Evolutionary conservation across 2,113 vertebrate genomes (phyloP), one percentile per base, ranked within the genome.

Genomic region (Odobenus rosmarus): DNA sequence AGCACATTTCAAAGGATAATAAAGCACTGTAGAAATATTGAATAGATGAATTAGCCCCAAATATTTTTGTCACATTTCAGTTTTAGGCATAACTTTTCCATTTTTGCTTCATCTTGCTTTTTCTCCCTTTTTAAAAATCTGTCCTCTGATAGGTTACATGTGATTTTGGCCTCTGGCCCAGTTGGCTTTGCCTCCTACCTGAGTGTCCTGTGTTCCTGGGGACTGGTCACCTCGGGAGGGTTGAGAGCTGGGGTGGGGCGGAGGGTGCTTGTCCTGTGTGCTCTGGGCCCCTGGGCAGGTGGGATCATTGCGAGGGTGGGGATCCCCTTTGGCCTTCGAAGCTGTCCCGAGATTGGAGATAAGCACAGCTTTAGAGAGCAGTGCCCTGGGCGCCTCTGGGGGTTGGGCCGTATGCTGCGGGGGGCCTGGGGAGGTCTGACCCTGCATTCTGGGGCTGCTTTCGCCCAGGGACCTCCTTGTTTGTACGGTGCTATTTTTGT

Each of bases 21-120:
- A 26, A 59, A 51, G 86, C 15, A 7, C 51, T 42, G 9, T 53
- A 4, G 9, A 61, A 49, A 61, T 79, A 53, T 0, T 2, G 42
- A 76, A 3, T 51, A 23, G 86, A 53, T 67, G 46, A 81, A 3
- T 28, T 28, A 53, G 67, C 49, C 46, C 46, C 1, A 15, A 39
- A 19, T 72, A 15, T 53, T 67, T 67, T 59, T 21, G 21, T 76
- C 31, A n/a, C 26, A 3, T 76, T 96, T 83, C 33, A 31, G 88
- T 87, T 96, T 87, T 69, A 57, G 55, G 36, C 42, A 36, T 67
- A 74, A 79, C 28, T 76, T 89, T 76, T 51, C 46, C 64, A 46
- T 15, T 80, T 87, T 87, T 90, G 33, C 62, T 81, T 93, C n/a
- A 13, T 93, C 77, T 94, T 91, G 31, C 49, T 74, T 83, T 95